Evolutionary conservation across 2,888 invertebrate species (phyloP), one percentile per base, ranked within the genome.

Genomic region (Rhingia campestris): DNA sequence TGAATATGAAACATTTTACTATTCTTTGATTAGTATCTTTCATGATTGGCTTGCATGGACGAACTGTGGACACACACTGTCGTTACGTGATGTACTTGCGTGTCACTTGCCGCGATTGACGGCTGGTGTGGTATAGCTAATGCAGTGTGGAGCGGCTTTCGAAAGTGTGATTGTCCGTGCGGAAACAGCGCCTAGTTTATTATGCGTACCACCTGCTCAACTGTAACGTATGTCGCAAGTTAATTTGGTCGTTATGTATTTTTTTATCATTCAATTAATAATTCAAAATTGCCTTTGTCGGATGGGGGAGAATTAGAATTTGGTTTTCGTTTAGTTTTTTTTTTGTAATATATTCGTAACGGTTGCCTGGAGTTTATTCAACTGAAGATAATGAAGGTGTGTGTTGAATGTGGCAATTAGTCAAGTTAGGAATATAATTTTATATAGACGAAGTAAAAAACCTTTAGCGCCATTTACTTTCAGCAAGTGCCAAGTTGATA

Each of bases 161-260:
- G 80, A 84, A 84, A 84, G 64, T 61, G 39, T 47, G 69, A 43
- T 64, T 79, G 69, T 45, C 66, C 63, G 73, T 80, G 84, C 84
- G 84, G 80, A 84, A 80, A 75, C 37, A 70, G 51, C 41, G 32
- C 43, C 22, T 70, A 70, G 64, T 59, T 84, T 80, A 80, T 61
- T 80, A 84, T 84, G 84, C 84, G 70, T 80, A 64, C 61, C 74
- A 84, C 66, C 49, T 80, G 80, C 70, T 70, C 54, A 51, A 32
- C 22, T 61, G 64, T 43, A 80, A 80, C 74, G 74, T 66, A 75
- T 70, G 74, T 84, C 66, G 79, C 80, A 84, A 84, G 69, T 61
- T 84, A 75, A 84, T 80, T 75, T 33, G 4, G 54, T 66, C 0
- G 53, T 80, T 75, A 66, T 66, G 22, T 45, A 51, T 37, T 7